Percentiles rank a stretch among this genome's conserved stretches.
These are phyloP conservation scores for Danaus chrysippus DNA, from an alignment of 2,888 invertebrate species.

Conservation along the genomic window DNA sequence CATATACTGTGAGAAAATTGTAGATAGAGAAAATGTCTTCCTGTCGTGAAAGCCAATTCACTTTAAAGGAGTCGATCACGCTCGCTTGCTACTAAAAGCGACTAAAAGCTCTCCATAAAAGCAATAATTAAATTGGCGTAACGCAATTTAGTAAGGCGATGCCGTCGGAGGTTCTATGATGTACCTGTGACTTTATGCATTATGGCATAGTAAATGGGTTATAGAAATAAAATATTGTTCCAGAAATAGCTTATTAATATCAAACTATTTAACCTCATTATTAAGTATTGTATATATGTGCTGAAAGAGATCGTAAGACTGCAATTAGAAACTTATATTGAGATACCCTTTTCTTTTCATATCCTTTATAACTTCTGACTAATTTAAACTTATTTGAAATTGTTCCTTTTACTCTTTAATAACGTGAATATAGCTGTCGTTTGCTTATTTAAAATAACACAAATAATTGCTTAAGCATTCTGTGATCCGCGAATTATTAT, in stretches of 20 bases:
- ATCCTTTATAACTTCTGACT: too few species aligned
- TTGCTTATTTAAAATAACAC: too few species aligned
- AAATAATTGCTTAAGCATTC: too few species aligned
- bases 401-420: too few species aligned
- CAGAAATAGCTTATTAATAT: background rate
- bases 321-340: too few species aligned
- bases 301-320: too few species aligned
- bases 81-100: conserved; percentile 77
- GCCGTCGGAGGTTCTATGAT: conserved; percentile 55
- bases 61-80: conserved; percentile 74
- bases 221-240: conserved; percentile 12
- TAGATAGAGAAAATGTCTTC: conserved; percentile 50
- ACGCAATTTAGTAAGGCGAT: conserved; percentile 74
- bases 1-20: conserved; percentile 39
- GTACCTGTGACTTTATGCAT: conserved; percentile 32
- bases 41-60: conserved; percentile 70
- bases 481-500: too few species aligned
- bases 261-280: background rate
- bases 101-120: conserved; percentile 80
- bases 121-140: conserved; percentile 79
- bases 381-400: too few species aligned
- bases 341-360: too few species aligned
- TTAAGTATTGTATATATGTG: too few species aligned
- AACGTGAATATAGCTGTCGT: too few species aligned
- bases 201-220: conserved; percentile 19